A percentile compares a stretch with the other conserved stretches of the same genome.
Conservation (phyloP, 35 echinoderm and acorn worm species). For the Lytechinus pictus region DNA sequence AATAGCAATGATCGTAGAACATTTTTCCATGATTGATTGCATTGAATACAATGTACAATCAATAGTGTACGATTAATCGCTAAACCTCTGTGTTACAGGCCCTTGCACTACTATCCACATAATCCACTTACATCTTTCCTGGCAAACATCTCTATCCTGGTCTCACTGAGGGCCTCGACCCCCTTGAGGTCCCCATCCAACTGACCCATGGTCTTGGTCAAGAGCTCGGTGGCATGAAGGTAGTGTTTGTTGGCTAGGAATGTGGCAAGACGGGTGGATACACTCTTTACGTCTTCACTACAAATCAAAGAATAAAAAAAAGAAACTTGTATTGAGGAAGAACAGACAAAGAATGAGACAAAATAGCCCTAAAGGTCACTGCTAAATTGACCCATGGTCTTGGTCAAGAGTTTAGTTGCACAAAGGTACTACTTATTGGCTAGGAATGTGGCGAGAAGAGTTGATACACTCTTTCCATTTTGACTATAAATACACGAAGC, state of each 20-base stretch:
- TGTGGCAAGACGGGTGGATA: conserved; percentile 73
- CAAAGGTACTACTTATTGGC: conserved; percentile 85
- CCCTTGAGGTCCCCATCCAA: conserved; percentile 88
- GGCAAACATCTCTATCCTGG: conserved; percentile 82
- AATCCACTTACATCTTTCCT: conserved; percentile 74
- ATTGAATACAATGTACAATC: too few relatives aligned
- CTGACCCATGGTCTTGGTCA: conserved; percentile 79
- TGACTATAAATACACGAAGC: conserved; percentile 51
- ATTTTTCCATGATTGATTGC: too few relatives aligned
- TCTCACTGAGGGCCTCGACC: conserved; percentile 89
- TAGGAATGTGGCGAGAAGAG: conserved; percentile 71
- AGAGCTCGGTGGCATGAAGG: conserved; percentile 92
- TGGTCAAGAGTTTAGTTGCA: conserved; percentile 84
- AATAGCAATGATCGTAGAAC: too few relatives aligned
- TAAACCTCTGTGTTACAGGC: background rate
- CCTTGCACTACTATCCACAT: background rate
- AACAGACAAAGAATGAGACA: background rate
- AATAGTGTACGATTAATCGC: background rate
- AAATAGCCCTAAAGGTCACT: too few relatives aligned
- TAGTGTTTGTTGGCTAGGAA: conserved; percentile 90
- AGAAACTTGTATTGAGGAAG: background rate
- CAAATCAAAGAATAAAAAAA: conserved; percentile 10
- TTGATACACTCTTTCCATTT: conserved; percentile 81
- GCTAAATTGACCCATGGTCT: background rate
- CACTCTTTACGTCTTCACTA: conserved; percentile 95